Base-by-base conservation (phyloP, 2,113 vertebrate species). In the Sturnus vulgaris region DNA sequence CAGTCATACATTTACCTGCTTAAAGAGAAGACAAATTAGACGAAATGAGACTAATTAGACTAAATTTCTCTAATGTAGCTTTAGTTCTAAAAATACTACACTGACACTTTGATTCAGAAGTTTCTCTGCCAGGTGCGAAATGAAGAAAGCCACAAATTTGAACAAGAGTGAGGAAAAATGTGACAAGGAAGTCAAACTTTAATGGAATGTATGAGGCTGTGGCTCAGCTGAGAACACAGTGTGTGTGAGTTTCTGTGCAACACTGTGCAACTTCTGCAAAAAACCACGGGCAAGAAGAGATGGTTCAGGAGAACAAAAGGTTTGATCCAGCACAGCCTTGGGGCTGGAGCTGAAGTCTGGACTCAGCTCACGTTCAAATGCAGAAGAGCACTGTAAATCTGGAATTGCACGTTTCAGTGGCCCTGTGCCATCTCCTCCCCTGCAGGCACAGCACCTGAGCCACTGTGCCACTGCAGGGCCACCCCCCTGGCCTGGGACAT, bases 391-490 rank as follows among this genome's bases (percentile, higher is more conserved):
- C 0, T 1, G 31, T 49, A 50, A 70, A 59, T 5, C 37, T 11
- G 28, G 59, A 9, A 37, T 8, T 31, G 20, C 15, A 60, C 16
- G 73, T 65, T 22, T 28, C 69, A 42, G 40, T 20, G 30, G 12
- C 49, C 30, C 28, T 46, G 30, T 4, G 2, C 3, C 5, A 16
- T 28, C 47, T 47, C 61, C 12, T 20, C 10, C 9, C 10, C 14
- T 47, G 27, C 61, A 59, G 42, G 28, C 33, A 18, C 15, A 80
- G 20, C 15, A 44, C 21, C 30, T 0, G 3, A 64, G 61, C 15
- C 0, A 2, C 35, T 4, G 31, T 20, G 15, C 0, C 0, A 70
- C 37, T 42, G 27, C 40, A 28, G 46, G 37, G 12, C 1, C 3
- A 20, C 24, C 16, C 7, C 25, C 10, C 49, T 33, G 30, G 30